Evolutionary conservation across 2,888 invertebrate genomes (phyloP), one percentile per base, ranked within the genome.

Genomic region (Dione juno): DNA sequence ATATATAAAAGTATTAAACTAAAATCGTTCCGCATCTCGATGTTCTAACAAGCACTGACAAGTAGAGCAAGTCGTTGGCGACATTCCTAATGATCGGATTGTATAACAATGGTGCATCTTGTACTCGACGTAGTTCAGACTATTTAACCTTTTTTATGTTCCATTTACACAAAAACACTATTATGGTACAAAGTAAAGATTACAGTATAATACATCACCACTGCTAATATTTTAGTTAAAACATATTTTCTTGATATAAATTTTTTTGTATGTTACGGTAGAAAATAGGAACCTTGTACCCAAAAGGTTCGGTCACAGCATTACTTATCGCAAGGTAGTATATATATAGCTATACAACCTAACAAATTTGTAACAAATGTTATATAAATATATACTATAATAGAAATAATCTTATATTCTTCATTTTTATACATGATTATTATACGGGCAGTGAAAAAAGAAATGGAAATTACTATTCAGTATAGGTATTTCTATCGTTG

Each of bases 61-160:
- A 70, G 43, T 59, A 59, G 61, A 59, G 52, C 66, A 45, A 53
- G 66, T 37, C 66, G 66, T 61, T 70, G 61, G 66, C 70, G 70
- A 70, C 61, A 70, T 66, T 66, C 66, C 66, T 70, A 70, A 70
- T 70, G 66, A 66, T 66, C 59, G 70, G 66, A 66, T 66, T 70
- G 59, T 70, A 61, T 66, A 61, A 66, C 59, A 66, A 66, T 66
- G 53, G 70, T 66, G 66, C 45, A 70, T 58, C 69, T 70, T 66
- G 41, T 52, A 50, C 58, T 58, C 40, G 64, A 57, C 40, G 64
- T 41, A 50, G 57, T 57, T 58, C 48, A 65, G 16, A 50, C 57
- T 65, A 48, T 70, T 58, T 66, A 69, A 66, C 41, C 41, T 66
- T 66, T 65, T 57, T 52, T 58, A 28, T 66, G n/a, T 13, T 28